Conservation (phyloP, 2,113 vertebrate genomes). For the Rostratula benghalensis region DNA sequence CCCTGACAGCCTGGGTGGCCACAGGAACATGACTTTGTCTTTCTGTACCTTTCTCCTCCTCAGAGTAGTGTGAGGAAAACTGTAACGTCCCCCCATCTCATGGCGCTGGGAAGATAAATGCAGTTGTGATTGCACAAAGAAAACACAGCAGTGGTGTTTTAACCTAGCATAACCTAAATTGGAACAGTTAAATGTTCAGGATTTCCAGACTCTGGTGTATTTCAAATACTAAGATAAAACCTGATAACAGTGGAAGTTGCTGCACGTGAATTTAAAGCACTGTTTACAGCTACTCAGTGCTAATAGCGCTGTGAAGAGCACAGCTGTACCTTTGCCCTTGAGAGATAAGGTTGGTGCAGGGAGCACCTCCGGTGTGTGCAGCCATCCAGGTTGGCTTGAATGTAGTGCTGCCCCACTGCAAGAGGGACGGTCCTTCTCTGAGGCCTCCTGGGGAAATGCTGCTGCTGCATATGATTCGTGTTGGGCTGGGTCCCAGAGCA, state of each 20-base stretch:
- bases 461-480: fast-evolving
- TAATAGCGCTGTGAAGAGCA: not conserved
- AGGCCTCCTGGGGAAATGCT: not conserved
- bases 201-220: not conserved
- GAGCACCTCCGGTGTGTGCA: not conserved
- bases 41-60: not conserved
- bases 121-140: not conserved
- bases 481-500: fast-evolving
- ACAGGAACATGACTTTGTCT: not conserved
- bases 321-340: not conserved
- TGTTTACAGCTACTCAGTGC: not conserved
- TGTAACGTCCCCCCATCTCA: not conserved
- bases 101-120: not conserved
- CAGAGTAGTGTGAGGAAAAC: not conserved
- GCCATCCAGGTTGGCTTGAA: not conserved
- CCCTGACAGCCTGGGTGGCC: not conserved
- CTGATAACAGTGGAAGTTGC: not conserved
- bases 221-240: not conserved
- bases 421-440: not conserved
- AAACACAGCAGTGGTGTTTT: not conserved
- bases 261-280: not conserved
- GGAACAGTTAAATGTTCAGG: not conserved
- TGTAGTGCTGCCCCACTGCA: fast-evolving
- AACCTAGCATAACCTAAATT: not conserved
- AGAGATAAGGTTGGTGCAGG: not conserved